Conservation (phyloP, 2,797 vertebrate species). For the Cossypha heuglini region DNA sequence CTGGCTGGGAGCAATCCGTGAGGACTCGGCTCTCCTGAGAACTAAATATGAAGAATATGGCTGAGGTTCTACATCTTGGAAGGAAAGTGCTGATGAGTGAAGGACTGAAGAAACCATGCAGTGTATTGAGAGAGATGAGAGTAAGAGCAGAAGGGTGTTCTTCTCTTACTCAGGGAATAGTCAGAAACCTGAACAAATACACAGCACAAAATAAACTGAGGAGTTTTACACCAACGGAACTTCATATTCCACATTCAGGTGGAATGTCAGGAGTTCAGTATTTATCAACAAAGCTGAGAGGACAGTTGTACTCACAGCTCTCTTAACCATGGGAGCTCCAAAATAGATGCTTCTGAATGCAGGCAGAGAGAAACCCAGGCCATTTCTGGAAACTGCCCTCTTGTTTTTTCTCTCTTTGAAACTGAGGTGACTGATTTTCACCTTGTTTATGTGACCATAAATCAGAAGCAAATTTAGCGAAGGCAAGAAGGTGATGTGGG, state of each 20-base stretch:
- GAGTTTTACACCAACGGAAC: background rate
- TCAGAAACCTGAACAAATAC: background rate
- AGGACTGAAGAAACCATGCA: background rate
- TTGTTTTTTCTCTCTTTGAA: background rate
- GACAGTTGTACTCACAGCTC: background rate
- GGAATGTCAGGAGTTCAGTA: background rate
- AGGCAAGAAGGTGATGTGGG: background rate
- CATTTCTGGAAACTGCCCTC: background rate
- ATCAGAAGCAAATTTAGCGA: slow-evolving; percentile 17
- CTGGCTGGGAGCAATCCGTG: accelerated
- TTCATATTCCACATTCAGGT: background rate
- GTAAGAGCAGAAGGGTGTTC: background rate
- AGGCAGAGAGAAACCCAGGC: background rate
- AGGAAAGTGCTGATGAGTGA: background rate
- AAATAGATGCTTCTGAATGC: background rate
- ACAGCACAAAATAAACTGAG: slow-evolving; percentile 13
- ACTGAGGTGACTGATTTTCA: background rate
- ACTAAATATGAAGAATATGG: background rate
- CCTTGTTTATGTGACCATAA: background rate
- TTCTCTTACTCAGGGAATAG: background rate
- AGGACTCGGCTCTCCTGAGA: background rate
- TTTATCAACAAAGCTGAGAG: background rate
- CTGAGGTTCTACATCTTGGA: background rate
- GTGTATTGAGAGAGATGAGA: background rate
- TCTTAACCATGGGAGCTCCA: background rate